Percentiles rank a stretch among this genome's conserved stretches.
Conservation (phyloP, 2,797 vertebrate species). For the Phrynocephalus forsythii region DNA sequence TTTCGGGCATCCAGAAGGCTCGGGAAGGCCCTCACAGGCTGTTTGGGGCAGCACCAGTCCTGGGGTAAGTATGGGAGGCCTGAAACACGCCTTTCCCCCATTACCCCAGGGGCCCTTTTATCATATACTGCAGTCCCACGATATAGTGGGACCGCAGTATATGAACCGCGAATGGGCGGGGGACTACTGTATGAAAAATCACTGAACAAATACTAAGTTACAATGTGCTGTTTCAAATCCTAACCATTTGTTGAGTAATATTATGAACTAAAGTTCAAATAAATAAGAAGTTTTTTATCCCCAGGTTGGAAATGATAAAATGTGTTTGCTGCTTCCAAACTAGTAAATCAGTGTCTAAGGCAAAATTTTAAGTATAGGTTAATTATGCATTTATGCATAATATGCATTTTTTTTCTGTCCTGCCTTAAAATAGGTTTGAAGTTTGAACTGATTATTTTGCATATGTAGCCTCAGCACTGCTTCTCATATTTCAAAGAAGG, state of each 20-base stretch:
- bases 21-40: too few species aligned
- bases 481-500: not conserved
- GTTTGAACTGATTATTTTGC: not conserved
- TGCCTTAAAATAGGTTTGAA: not conserved
- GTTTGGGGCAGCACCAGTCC: too few species aligned
- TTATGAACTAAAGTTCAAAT: not conserved
- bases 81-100: too few species aligned
- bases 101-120: too few species aligned
- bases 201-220: constrained; percentile 40
- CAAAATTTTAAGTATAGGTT: not conserved
- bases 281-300: not conserved
- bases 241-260: constrained; percentile 28
- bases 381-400: not conserved
- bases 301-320: not conserved
- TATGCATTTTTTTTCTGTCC: not conserved
- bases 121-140: too few species aligned
- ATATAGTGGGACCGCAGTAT: too few species aligned
- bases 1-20: too few species aligned
- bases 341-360: not conserved
- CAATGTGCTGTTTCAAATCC: not conserved
- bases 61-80: too few species aligned
- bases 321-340: not conserved
- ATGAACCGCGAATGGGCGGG: too few species aligned
- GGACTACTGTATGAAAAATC: not conserved
- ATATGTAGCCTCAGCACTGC: not conserved